Evolutionary conservation across 2,113 vertebrate species (phyloP).

Genomic region (Actenoides hombroni): DNA sequence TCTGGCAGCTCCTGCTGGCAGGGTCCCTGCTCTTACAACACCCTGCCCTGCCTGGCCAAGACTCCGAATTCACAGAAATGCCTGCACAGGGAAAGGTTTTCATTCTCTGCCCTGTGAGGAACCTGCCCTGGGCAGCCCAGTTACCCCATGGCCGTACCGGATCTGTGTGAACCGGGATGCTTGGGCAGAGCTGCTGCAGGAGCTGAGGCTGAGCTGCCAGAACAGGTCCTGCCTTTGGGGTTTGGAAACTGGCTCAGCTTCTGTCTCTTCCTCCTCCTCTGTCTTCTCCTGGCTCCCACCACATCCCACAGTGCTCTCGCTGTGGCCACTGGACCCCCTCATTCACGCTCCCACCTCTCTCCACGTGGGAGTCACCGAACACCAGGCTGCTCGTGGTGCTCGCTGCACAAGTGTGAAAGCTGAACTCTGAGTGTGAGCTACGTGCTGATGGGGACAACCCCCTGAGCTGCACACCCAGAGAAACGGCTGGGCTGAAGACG

Average conservation of each 20-base stretch:
- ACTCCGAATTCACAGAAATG: background rate
- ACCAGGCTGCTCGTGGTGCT: background rate
- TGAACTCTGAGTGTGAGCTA: background rate
- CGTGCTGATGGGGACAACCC: background rate
- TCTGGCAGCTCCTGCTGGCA: background rate
- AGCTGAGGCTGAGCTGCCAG: background rate
- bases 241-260: background rate
- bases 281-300: background rate
- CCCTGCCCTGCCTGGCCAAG: background rate
- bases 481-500: fast-evolving
- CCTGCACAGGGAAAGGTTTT: background rate
- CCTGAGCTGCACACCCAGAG: background rate
- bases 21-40: background rate
- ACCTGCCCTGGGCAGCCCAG: background rate
- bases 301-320: too few relatives aligned
- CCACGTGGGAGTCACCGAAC: background rate
- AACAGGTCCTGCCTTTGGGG: fast-evolving
- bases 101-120: background rate
- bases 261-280: background rate
- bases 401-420: background rate
- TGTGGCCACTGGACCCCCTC: background rate
- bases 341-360: fast-evolving
- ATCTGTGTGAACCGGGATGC: background rate
- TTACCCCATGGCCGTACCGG: too few relatives aligned
- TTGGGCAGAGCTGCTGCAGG: background rate